phyloP scores from a whole-genome alignment of 2,888 invertebrate genomes.

The Thelaira solivaga region DNA sequence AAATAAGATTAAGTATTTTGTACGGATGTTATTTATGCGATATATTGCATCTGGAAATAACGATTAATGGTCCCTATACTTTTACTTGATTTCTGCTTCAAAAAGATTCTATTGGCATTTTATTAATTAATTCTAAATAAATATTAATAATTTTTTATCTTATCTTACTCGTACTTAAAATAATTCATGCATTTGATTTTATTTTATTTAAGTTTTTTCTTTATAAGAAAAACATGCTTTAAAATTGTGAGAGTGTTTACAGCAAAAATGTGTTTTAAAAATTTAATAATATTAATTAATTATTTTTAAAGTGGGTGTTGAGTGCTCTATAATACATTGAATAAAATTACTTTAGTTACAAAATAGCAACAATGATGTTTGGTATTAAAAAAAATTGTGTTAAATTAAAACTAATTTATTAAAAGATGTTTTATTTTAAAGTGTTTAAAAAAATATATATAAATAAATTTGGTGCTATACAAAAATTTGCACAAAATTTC shows the following conservation, averaged over 20 bases:
- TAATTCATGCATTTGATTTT: conserved; percentile 51
- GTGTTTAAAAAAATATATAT: conserved; percentile 2
- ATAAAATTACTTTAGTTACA: conserved; percentile 31
- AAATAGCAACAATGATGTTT: conserved; percentile 26
- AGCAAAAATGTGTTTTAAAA: not conserved
- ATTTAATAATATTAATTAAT: not conserved
- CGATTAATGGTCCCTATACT: not conserved
- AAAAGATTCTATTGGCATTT: conserved; percentile 11
- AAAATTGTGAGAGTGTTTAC: too few species aligned
- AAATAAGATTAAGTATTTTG: too few species aligned
- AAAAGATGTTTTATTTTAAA: not conserved
- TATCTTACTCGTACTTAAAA: not conserved
- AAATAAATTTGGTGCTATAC: conserved; percentile 50
- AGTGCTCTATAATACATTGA: conserved; percentile 31
- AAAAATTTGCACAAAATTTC: conserved; percentile 54
- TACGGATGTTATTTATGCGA: too few species aligned
- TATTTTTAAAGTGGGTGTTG: not conserved
- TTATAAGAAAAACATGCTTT: conserved; percentile 31
- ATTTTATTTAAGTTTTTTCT: conserved; percentile 8
- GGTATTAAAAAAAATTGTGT: conserved; percentile 24
- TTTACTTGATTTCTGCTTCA: not conserved
- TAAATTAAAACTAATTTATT: conserved; percentile 49
- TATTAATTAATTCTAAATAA: not conserved
- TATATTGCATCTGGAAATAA: too few species aligned
- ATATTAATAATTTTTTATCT: not conserved